These are phyloP conservation scores for Ichneumoninae sp. DNA, from an alignment of 2,888 invertebrate genomes.

Conservation along the genomic window DNA sequence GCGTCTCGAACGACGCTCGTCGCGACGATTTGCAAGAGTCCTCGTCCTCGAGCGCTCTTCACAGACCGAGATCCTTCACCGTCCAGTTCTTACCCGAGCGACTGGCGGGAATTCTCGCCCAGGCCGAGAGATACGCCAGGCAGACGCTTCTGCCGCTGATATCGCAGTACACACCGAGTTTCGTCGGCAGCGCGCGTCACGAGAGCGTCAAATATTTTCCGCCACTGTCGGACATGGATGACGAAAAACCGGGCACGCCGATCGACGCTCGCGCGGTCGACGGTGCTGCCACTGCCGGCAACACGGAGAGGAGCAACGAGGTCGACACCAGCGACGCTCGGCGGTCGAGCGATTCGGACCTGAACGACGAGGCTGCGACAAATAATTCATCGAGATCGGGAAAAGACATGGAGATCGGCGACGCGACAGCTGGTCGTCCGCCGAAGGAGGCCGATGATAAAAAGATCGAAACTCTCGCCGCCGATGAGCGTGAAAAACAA, in stretches of 20 bases:
- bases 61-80: constrained; percentile 82
- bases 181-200: constrained; percentile 84
- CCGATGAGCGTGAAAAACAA: neutral
- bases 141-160: constrained; percentile 91
- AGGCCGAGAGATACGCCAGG: constrained; percentile 92
- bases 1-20: constrained; percentile 3
- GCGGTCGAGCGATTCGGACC: constrained; percentile 1
- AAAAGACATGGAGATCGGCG: constrained; percentile 36
- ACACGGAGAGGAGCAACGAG: constrained; percentile 55
- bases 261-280: neutral
- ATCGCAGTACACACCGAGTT: constrained; percentile 91
- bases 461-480: constrained; percentile 29
- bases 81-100: constrained; percentile 93
- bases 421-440: neutral
- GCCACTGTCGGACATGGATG: constrained; percentile 82
- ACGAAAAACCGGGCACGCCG: constrained; percentile 13
- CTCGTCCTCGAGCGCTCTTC: constrained; percentile 69
- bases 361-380: neutral
- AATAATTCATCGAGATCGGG: constrained; percentile 37
- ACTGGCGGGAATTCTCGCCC: constrained; percentile 91
- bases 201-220: constrained; percentile 88
- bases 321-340: constrained; percentile 29
- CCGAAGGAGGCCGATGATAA: neutral
- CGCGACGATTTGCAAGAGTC: constrained; percentile 77
- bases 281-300: neutral